A percentile compares a stretch with the other conserved stretches of the same genome.
Conservation (phyloP, 1,140 invertebrate species). For the Pemphigus obesinymphae region DNA sequence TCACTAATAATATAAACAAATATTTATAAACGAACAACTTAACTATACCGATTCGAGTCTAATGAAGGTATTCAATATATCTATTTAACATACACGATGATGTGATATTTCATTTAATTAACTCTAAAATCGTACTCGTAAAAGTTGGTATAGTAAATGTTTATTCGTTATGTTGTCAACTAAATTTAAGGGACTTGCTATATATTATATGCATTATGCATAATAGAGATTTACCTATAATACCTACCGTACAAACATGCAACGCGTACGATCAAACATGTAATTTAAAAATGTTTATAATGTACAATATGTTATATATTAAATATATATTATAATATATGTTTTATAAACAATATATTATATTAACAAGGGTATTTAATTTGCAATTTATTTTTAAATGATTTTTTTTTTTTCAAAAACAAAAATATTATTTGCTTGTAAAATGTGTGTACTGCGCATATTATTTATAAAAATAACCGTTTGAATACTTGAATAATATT, state of each 20-base stretch:
- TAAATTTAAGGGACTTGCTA: too few species aligned
- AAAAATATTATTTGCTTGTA: neutral
- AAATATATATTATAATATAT: neutral
- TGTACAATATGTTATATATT: neutral
- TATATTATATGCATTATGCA: neutral
- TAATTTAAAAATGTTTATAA: neutral
- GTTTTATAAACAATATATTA: neutral
- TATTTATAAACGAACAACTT: too few species aligned
- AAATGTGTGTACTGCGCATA: neutral
- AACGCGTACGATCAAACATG: neutral
- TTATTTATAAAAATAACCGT: neutral
- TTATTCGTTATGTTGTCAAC: too few species aligned
- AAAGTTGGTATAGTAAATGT: too few species aligned
- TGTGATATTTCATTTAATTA: too few species aligned
- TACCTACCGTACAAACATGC: neutral
- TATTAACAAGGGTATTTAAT: constrained; percentile 14
- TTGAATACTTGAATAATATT: neutral
- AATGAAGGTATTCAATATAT: too few species aligned
- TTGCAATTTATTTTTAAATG: too few species aligned
- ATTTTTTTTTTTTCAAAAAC: neutral
- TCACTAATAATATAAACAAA: too few species aligned
- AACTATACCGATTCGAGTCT: too few species aligned
- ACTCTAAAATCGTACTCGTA: too few species aligned
- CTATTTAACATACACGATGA: too few species aligned
- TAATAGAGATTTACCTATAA: too few species aligned